Percentiles rank a stretch among this genome's conserved stretches.
These are phyloP conservation scores for Naso thynnoides DNA, from an alignment of 2,797 vertebrate species.

Conservation along the genomic window DNA sequence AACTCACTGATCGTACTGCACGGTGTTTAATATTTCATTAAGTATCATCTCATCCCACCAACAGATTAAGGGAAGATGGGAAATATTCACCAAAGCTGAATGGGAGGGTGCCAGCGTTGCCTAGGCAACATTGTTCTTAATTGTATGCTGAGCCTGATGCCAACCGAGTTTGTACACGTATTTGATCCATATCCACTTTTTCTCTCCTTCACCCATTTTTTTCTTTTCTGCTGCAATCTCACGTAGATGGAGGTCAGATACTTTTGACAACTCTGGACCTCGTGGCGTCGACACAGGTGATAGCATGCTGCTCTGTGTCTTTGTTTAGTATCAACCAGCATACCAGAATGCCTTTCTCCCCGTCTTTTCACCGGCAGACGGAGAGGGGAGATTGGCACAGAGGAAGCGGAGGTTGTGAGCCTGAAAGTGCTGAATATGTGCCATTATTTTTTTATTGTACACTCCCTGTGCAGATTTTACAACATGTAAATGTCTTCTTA, in stretches of 20 bases:
- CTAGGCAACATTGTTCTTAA: conserved; percentile 82
- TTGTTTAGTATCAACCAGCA: conserved; percentile 80
- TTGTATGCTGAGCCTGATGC: conserved; percentile 59
- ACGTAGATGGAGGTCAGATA: conserved; percentile 83
- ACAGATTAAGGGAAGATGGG: conserved; percentile 31
- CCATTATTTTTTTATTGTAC: conserved; percentile 37
- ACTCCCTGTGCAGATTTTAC: conserved; percentile 39
- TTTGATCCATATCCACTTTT: conserved; percentile 79
- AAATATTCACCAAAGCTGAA: conserved; percentile 29
- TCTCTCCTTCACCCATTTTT: conserved; percentile 46
- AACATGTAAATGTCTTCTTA: conserved; percentile 46
- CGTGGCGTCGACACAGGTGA: conserved; percentile 86
- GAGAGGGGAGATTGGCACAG: conserved; percentile 32
- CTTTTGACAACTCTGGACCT: conserved; percentile 86
- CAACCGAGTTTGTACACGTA: conserved; percentile 71
- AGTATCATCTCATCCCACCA: conserved; percentile 30
- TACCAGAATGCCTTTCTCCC: conserved; percentile 65
- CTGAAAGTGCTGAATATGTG: conserved; percentile 29
- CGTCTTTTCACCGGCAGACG: conserved; percentile 38
- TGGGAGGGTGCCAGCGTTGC: conserved; percentile 59
- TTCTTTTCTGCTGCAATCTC: conserved; percentile 64
- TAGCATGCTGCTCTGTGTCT: conserved; percentile 71
- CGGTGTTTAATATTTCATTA: conserved; percentile 46
- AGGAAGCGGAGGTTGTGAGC: conserved; percentile 40
- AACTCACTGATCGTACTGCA: conserved; percentile 7